Conservation (phyloP, 2,113 vertebrate genomes). For the Rhea americana region DNA sequence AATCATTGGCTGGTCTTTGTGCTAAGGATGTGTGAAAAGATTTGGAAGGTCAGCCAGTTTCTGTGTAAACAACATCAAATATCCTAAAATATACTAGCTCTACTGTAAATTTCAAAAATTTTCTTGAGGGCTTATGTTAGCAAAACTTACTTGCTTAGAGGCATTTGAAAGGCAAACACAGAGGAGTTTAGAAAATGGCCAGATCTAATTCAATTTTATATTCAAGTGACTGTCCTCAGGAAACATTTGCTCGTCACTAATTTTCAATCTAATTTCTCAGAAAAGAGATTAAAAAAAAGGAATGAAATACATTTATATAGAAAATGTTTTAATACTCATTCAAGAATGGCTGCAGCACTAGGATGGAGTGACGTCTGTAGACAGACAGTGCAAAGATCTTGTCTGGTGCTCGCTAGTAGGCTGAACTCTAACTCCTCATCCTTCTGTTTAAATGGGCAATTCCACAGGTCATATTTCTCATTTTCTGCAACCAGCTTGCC, state of each 20-base stretch:
- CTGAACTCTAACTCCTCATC: conserved; percentile 41
- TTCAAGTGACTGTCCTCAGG: background rate
- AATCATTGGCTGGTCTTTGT: background rate
- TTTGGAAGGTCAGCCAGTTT: conserved; percentile 39
- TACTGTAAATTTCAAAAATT: conserved; percentile 4
- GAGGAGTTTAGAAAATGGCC: background rate
- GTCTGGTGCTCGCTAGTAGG: background rate
- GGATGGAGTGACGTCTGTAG: background rate
- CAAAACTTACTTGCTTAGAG: conserved; percentile 30
- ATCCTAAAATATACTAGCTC: background rate
- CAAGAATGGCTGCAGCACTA: background rate
- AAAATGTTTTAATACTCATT: background rate
- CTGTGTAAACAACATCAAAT: background rate
- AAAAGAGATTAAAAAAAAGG: background rate
- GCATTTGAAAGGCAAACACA: conserved; percentile 12
- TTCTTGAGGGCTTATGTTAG: conserved; percentile 1
- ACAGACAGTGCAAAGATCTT: background rate
- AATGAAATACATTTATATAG: background rate
- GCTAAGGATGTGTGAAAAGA: conserved; percentile 29
- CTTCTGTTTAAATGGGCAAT: conserved; percentile 57
- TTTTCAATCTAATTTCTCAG: background rate
- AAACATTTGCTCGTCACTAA: background rate
- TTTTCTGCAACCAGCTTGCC: conserved; percentile 49
- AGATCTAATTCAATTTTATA: conserved; percentile 11
- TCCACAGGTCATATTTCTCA: conserved; percentile 57